Evolutionary conservation across 2,797 vertebrate genomes (phyloP).

Genomic region (Sebastolobus altivelis): DNA sequence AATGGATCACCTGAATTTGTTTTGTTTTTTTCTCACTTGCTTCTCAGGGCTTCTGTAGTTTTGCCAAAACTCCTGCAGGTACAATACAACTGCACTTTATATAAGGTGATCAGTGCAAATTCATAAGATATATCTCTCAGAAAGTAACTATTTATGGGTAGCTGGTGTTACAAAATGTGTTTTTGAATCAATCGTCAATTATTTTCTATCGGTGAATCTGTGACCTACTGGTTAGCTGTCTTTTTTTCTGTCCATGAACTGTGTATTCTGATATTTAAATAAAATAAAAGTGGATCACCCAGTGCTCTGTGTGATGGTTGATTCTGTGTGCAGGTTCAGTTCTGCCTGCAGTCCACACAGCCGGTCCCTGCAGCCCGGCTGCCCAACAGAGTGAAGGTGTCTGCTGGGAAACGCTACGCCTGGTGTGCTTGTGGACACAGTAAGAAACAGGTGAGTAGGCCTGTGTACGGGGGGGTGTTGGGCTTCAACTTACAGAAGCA

Average conservation of each 20-base stretch:
- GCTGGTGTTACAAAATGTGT: background rate
- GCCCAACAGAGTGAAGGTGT: slow-evolving; percentile 85
- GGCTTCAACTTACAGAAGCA: slow-evolving; percentile 8
- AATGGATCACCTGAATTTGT: background rate
- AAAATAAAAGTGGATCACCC: background rate
- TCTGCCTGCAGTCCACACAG: slow-evolving; percentile 58
- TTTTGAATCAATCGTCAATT: background rate
- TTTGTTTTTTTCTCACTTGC: no score
- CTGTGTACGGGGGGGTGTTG: background rate
- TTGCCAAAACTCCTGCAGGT: background rate
- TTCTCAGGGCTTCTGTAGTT: no score
- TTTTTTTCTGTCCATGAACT: background rate
- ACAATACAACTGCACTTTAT: background rate
- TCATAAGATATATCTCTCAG: no score
- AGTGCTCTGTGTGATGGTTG: background rate
- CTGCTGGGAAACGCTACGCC: slow-evolving; percentile 84
- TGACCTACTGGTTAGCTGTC: background rate
- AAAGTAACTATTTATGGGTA: background rate
- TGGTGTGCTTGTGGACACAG: slow-evolving; percentile 93
- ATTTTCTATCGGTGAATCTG: background rate
- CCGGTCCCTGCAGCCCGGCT: slow-evolving; percentile 80
- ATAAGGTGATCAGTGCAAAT: background rate
- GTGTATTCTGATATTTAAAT: background rate
- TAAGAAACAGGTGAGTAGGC: slow-evolving; percentile 85
- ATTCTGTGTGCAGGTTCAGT: slow-evolving; percentile 48